Evolutionary conservation across 2,888 invertebrate genomes (phyloP).

Genomic region (Lasioglossum figueresi): DNA sequence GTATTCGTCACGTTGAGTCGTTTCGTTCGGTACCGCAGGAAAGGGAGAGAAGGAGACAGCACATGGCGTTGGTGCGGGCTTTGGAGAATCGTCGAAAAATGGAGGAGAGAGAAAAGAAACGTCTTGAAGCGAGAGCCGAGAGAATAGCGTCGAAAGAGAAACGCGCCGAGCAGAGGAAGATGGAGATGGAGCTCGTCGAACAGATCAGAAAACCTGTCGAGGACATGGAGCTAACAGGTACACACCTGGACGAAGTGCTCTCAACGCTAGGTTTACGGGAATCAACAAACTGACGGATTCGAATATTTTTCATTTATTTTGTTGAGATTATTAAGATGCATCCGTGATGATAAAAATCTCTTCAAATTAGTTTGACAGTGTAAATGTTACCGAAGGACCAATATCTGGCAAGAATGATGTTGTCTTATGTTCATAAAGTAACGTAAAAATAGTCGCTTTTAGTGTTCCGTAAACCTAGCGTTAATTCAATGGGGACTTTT

Average conservation of each 20-base stretch:
- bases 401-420: too few relatives aligned
- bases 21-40: slow-evolving; percentile 86
- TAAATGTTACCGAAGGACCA: too few relatives aligned
- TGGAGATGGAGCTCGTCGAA: slow-evolving; percentile 88
- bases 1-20: slow-evolving; percentile 24
- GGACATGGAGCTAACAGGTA: slow-evolving; percentile 92
- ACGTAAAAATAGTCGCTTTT: background rate
- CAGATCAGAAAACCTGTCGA: slow-evolving; percentile 95
- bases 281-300: background rate
- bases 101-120: slow-evolving; percentile 93
- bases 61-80: slow-evolving; percentile 94
- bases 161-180: slow-evolving; percentile 89
- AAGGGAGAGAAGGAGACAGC: slow-evolving; percentile 94
- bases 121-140: slow-evolving; percentile 91
- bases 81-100: slow-evolving; percentile 93
- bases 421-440: too few relatives aligned
- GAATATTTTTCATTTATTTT: too few relatives aligned
- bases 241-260: background rate
- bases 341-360: too few relatives aligned
- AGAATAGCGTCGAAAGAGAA: slow-evolving; percentile 94
- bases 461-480: background rate
- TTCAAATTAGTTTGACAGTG: too few relatives aligned
- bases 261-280: background rate
- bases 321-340: too few relatives aligned
- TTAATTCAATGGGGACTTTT: background rate